These are phyloP conservation scores for Gnathonemus echidnorhynchus DNA, from an alignment of 2,113 vertebrate species.

Conservation along the genomic window DNA sequence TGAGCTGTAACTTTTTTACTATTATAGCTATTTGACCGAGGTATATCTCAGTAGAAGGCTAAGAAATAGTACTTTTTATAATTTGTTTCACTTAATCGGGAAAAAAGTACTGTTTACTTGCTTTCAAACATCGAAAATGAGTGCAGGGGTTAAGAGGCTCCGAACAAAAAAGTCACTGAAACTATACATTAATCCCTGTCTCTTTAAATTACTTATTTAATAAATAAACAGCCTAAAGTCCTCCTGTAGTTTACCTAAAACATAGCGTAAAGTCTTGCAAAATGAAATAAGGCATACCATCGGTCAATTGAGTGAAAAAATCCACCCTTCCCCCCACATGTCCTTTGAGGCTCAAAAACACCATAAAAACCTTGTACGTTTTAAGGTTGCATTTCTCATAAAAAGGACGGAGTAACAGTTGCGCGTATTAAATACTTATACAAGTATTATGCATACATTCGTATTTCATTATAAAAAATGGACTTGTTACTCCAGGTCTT, in stretches of 20 bases:
- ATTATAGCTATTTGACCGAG: background rate
- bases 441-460: background rate
- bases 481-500: background rate
- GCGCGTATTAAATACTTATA: background rate
- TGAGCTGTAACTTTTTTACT: background rate
- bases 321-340: background rate
- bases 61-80: background rate
- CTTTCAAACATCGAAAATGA: background rate
- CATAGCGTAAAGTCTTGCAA: background rate
- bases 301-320: background rate
- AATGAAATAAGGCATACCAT: background rate
- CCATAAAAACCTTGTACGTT: background rate
- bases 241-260: too few species aligned
- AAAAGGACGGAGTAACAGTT: background rate
- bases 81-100: background rate
- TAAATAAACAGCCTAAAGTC: background rate
- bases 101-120: background rate
- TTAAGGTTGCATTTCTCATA: background rate
- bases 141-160: background rate
- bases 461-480: background rate
- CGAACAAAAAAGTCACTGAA: background rate
- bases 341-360: background rate
- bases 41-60: background rate
- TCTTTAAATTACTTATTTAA: background rate
- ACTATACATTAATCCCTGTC: background rate